Evolutionary conservation across 2,113 vertebrate species (phyloP), one percentile per base, ranked within the genome.

Genomic region (Xyrauchen texanus): DNA sequence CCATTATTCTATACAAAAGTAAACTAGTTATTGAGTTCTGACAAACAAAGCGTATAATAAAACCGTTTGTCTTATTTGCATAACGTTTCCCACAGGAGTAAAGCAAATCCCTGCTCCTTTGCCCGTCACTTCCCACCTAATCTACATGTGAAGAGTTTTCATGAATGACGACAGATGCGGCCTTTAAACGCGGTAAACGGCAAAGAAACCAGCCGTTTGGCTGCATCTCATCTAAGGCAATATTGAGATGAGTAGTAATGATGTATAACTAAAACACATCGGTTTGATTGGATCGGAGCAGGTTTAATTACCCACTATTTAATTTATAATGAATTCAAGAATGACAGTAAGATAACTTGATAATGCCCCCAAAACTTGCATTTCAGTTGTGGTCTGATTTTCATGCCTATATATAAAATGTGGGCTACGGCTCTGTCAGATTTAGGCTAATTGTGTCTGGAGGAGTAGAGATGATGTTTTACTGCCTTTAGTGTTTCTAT

Each of bases 21-120:
- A 34, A 10, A 21, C 62, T 65, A 55, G 63, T 45, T 52, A 46
- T 8, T 78, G 46, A 51, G 67, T 11, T 13, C 66, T 65, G 55
- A 69, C 52, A 78, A 34, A 60, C 79, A 74, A 81, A 82, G 55
- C 63, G 47, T 67, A 68, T 46, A 52, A 57, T 11, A 71, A 49
- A 85, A 82, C 74, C 75, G 78, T 82, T 80, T 81, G 11, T 62
- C 47, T 62, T 71, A 85, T 83, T 85, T 83, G 84, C 84, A 83
- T 82, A 67, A 6, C 55, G 65, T 77, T 83, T 79, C 84, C 81
- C 84, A 69, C 55, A 81, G 81, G 65, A 72, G 53, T 63, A 16
- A 45, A 78, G 78, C 66, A 78, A 68, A 68, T 46, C 61, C 68
- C 58, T 63, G 13, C 64, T 76, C 67, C 12, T 63, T 57, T 65